Evolutionary conservation across 2,113 vertebrate species (phyloP).

Genomic region (Sisor rabdophorus): DNA sequence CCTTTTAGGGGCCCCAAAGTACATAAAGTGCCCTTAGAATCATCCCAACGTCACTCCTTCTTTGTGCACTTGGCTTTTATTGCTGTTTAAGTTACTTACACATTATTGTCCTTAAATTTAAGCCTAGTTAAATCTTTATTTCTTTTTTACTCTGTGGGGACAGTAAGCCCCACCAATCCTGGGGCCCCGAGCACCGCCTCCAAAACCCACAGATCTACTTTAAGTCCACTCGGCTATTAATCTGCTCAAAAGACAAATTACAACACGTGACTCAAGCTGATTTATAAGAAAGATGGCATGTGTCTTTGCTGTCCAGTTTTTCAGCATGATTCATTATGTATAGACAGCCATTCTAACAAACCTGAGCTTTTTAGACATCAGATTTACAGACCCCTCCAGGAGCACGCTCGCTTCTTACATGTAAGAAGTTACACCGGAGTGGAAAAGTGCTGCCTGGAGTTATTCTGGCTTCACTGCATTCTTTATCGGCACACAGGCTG

Average conservation of each 20-base stretch:
- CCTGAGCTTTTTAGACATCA: background rate
- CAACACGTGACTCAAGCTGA: background rate
- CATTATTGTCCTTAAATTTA: no score
- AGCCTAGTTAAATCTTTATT: no score
- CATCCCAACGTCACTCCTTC: no score
- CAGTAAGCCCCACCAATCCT: no score
- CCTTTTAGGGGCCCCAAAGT: no score
- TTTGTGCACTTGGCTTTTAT: no score
- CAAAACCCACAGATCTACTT: no score
- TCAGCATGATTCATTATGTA: background rate
- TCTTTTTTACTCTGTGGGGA: no score
- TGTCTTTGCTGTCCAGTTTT: background rate
- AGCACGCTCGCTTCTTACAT: background rate
- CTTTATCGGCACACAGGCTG: background rate
- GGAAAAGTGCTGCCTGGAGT: background rate
- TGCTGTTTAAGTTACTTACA: no score
- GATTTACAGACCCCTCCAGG: background rate
- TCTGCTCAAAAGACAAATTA: background rate
- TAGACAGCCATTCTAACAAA: background rate
- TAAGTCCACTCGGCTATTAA: background rate
- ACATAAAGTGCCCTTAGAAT: no score
- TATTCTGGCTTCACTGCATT: background rate
- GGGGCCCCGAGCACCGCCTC: no score
- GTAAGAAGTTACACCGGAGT: background rate
- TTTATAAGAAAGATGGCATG: background rate